Base-by-base conservation (phyloP, 2,113 vertebrate species). In the Proterorhinus semilunaris region DNA sequence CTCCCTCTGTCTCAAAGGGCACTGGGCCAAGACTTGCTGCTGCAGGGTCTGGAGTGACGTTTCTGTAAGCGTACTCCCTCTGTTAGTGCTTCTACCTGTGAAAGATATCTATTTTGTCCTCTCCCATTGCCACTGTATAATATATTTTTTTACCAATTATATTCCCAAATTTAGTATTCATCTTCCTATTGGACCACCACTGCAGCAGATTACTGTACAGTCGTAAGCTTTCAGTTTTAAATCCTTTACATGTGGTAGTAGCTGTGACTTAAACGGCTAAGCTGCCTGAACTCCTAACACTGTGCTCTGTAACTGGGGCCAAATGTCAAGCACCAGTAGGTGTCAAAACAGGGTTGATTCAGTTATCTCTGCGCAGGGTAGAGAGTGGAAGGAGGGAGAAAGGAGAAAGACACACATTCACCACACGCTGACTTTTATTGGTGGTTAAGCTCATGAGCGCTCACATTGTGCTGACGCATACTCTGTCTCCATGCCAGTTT, bases 161-260 rank as follows among this genome's bases (percentile, higher is more conserved):
- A 43, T 61, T 61, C 58, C 42, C 42, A 61, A 44, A 61, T 7
- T 13, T 44, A 43, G 4, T 50, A 53, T 46, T 42, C 80, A 78
- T 83, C 49, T 64, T 72, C 42, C 17, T 48, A 46, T 49, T 6
- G 45, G 88, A 88, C 89, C 88, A 90, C 87, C 83, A 64, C 65
- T 74, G 74, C 66, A 76, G 84, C 74, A 85, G 83, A 91, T 91
- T 88, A 68, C 42, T 44, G 58, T 61, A 27, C 86, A 90, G 85
- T 91, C 89, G 83, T 80, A 68, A 73, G 49, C 70, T 79, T 72
- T 69, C 62, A 74, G 78, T 55, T 88, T 86, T 90, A 91, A 91
- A 90, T 85, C 74, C 55, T 74, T 81, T 75, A 81, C 86, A 81
- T 90, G 81, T 87, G 68, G 54, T 72, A 69, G 76, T 61, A 75